Evolutionary conservation across 2,113 vertebrate species (phyloP), one percentile per base, ranked within the genome.

Genomic region (Lasiurus borealis): DNA sequence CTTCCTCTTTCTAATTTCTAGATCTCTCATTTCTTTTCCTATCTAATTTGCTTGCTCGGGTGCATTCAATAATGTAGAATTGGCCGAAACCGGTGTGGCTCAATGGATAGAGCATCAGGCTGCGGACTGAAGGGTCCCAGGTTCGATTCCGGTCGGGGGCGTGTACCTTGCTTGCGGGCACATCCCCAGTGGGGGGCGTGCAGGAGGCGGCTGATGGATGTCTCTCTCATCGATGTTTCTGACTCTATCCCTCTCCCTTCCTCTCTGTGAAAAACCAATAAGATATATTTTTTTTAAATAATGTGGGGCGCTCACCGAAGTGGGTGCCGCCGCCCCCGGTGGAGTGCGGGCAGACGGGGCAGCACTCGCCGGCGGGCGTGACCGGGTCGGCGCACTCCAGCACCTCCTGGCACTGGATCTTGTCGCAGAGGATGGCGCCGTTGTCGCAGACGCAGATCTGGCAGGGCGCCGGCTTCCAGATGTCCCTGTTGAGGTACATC

Each of bases 391-490:
- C 99, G 96, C 99, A 99, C 96, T 98, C 98, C 6, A 96, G 93
- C 90, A 98, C 25, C 7, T 99, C 99, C 0, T 98, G 98, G 66
- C 99, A 99, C 83, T 98, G 98, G 92, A 99, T 99, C 23, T 99
- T 98, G 36, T 99, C 99, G 0, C 99, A 99, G 44, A 99, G 98
- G 95, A 99, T 99, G 34, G 98, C 98, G 25, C 99, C 99, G 0
- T 98, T 99, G 98, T 99, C 99, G 57, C 99, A 99, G 76, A 99
- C 99, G 0, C 99, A 99, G 96, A 99, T 99, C 87, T 99, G 98
- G 95, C 99, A 99, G 0, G 99, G 98, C 19, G 99, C 98, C 11
- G 99, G 99, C 97, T 99, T 99, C 99, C 99, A 99, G 95, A 99
- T 98, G 95, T 99, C 99, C 93, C 98, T 98, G 98, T 99, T 99